phyloP scores from a whole-genome alignment of 2,888 invertebrate genomes.

The Dryomyza anilis region DNA sequence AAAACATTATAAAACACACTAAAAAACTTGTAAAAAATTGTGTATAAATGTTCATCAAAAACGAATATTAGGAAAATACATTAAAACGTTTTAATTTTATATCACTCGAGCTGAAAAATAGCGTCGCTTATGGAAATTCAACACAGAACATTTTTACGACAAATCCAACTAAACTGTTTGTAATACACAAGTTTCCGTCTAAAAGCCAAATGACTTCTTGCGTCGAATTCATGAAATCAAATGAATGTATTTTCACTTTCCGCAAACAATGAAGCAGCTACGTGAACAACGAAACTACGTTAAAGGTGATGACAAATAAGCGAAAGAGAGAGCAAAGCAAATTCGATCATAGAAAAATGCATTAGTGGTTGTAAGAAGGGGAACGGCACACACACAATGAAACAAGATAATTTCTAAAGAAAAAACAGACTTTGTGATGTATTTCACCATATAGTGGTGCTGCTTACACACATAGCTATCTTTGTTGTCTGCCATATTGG shows the following conservation, averaged over 20 bases:
- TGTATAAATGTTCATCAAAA: no score
- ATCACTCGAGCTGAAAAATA: no score
- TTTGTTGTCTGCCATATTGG: slow-evolving; percentile 47
- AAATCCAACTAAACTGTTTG: no score
- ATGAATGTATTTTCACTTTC: not conserved
- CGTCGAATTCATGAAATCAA: not conserved
- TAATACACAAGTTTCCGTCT: no score
- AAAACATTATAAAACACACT: no score
- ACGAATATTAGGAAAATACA: no score
- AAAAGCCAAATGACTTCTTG: no score
- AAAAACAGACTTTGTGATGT: not conserved
- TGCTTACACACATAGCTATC: slow-evolving; percentile 33
- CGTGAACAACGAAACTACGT: not conserved
- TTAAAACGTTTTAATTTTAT: no score
- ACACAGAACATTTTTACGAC: no score
- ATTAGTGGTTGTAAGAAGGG: slow-evolving; percentile 36
- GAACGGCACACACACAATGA: slow-evolving; percentile 24
- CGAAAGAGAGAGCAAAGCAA: slow-evolving; percentile 29
- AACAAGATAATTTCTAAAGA: slow-evolving; percentile 5
- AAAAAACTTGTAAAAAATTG: no score
- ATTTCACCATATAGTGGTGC: slow-evolving; percentile 34
- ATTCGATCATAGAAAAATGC: slow-evolving; percentile 14
- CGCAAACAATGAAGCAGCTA: not conserved
- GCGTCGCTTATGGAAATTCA: no score
- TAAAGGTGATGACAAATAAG: not conserved